Evolutionary conservation across 1,140 invertebrate species (phyloP).

Genomic region (Heliothis virescens): DNA sequence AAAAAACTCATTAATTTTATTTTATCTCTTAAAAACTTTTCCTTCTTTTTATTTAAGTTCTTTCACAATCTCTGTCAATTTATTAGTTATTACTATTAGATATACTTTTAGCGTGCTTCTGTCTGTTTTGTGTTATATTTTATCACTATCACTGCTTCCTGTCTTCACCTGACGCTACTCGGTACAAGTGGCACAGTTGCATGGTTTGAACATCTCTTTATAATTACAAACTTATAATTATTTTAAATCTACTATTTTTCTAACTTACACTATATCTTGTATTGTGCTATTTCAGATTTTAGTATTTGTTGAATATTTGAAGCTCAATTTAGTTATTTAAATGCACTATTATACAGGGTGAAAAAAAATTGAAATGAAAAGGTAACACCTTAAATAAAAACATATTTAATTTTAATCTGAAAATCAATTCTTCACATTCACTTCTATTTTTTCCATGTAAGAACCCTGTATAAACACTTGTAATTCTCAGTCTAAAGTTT

Average conservation of each 20-base stretch:
- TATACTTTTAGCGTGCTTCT: slow-evolving; percentile 60
- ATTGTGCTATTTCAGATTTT: neutral
- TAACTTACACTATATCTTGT: neutral
- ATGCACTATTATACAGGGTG: no score
- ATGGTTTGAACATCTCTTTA: slow-evolving; percentile 34
- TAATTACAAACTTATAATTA: neutral
- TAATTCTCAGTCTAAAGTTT: neutral
- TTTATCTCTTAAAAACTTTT: neutral
- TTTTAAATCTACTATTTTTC: neutral
- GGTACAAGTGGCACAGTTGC: slow-evolving; percentile 33
- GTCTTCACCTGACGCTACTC: slow-evolving; percentile 10
- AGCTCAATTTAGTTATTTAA: no score
- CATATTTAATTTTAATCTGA: no score
- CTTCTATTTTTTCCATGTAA: neutral
- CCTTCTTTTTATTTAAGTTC: slow-evolving; percentile 1
- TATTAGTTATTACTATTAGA: slow-evolving; percentile 35
- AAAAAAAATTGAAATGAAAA: no score
- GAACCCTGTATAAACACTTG: neutral
- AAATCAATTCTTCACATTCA: no score
- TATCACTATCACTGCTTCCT: slow-evolving; percentile 36
- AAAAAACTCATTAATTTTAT: neutral
- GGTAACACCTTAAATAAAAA: no score
- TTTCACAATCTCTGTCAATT: slow-evolving; percentile 47
- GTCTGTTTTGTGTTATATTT: slow-evolving; percentile 57
- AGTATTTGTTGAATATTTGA: no score